Conservation (phyloP, 1,140 invertebrate genomes). For the Dryas iulia region DNA sequence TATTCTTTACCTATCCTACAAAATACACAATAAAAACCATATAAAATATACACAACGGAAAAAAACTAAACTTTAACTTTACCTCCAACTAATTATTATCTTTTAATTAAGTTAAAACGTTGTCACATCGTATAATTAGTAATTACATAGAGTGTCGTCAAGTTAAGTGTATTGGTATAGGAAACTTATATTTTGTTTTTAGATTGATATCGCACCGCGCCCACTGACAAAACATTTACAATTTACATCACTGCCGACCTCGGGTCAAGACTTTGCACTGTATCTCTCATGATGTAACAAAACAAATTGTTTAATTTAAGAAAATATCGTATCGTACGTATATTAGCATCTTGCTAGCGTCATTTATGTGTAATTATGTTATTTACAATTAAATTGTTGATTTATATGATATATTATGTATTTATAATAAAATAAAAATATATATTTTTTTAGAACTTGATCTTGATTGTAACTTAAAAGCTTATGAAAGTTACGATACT, state of each 20-base stretch:
- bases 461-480: too few species aligned
- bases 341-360: background rate
- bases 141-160: background rate
- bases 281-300: constrained; percentile 25
- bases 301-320: constrained; percentile 5
- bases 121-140: background rate
- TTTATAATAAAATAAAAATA: too few species aligned
- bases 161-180: background rate
- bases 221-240: constrained; percentile 15
- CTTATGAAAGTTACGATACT: too few species aligned
- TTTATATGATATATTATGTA: too few species aligned
- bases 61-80: background rate
- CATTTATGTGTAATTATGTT: background rate
- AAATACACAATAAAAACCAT: background rate
- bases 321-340: background rate
- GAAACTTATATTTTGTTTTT: constrained; percentile 12
- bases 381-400: too few species aligned
- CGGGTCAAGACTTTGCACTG: constrained; percentile 28
- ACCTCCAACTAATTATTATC: background rate
- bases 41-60: background rate
- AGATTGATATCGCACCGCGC: constrained; percentile 25
- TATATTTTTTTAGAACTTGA: too few species aligned
- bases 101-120: background rate
- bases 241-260: constrained; percentile 33
- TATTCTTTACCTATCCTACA: too few species aligned